Conservation (phyloP, 2,888 invertebrate species). For the Tipula unca region DNA sequence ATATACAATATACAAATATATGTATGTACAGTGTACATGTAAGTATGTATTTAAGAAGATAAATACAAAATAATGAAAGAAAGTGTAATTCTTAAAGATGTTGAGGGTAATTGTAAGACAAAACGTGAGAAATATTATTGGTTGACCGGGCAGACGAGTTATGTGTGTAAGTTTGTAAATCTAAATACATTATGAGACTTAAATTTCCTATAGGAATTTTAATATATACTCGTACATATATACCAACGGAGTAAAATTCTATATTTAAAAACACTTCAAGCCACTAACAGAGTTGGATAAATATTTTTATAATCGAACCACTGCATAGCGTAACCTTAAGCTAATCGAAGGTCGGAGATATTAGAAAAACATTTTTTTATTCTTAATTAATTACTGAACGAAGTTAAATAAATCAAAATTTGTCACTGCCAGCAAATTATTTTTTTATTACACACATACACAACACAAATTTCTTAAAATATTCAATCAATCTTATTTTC, state of each 20-base stretch:
- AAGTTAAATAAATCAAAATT: conserved; percentile 8
- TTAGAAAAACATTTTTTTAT: neutral
- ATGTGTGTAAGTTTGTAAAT: neutral
- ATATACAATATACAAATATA: no score
- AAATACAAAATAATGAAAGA: neutral
- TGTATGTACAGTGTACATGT: no score
- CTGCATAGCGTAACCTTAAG: neutral
- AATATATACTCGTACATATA: no score
- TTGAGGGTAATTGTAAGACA: neutral
- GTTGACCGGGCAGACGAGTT: neutral
- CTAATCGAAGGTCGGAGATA: neutral
- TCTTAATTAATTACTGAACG: neutral
- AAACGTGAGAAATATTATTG: neutral
- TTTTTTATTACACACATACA: neutral
- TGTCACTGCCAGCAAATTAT: neutral
- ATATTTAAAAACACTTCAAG: neutral
- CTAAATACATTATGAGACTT: neutral
- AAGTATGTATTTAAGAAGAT: no score
- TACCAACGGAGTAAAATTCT: neutral
- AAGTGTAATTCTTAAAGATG: neutral
- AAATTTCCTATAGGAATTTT: no score
- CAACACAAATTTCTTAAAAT: neutral
- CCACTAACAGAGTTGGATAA: neutral
- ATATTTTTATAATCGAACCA: neutral
- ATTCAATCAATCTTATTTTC: conserved; percentile 14